phyloP scores from a whole-genome alignment of 2,888 invertebrate genomes.

The Pterostichus niger region DNA sequence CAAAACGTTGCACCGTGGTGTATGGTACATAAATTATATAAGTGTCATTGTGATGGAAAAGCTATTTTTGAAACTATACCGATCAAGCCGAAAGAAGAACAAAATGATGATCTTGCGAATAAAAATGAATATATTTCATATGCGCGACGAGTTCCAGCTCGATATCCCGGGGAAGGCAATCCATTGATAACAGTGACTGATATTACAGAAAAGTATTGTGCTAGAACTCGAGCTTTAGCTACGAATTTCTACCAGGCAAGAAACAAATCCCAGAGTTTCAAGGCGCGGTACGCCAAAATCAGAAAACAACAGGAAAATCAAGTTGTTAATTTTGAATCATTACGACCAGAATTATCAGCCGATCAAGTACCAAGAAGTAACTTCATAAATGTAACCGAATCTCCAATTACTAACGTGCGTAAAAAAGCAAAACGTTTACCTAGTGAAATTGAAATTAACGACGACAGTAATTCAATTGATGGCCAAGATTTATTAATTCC shows the following conservation, averaged over 20 bases:
- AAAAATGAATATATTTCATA: conserved; percentile 58
- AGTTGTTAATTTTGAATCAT: neutral
- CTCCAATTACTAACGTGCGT: neutral
- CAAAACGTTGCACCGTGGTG: conserved; percentile 82
- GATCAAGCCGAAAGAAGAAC: conserved; percentile 31
- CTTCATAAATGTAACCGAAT: neutral
- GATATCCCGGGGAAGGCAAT: conserved; percentile 19
- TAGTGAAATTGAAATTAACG: neutral
- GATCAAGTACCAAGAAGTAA: neutral
- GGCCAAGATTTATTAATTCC: conserved; percentile 12
- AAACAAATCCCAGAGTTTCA: conserved; percentile 67
- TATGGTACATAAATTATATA: conserved; percentile 83
- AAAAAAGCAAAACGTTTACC: neutral
- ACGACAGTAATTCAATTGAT: neutral
- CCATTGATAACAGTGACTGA: conserved; percentile 38
- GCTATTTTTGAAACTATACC: conserved; percentile 71
- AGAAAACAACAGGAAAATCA: conserved; percentile 56
- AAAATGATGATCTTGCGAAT: conserved; percentile 15
- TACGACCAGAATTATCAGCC: neutral
- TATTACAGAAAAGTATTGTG: conserved; percentile 66
- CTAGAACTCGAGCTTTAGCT: conserved; percentile 69
- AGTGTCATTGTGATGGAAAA: conserved; percentile 82
- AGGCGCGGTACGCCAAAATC: conserved; percentile 55
- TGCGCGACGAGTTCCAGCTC: conserved; percentile 29
- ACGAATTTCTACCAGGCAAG: conserved; percentile 69